These are phyloP conservation scores for Solea senegalensis DNA, from an alignment of 2,113 vertebrate species.

Conservation along the genomic window DNA sequence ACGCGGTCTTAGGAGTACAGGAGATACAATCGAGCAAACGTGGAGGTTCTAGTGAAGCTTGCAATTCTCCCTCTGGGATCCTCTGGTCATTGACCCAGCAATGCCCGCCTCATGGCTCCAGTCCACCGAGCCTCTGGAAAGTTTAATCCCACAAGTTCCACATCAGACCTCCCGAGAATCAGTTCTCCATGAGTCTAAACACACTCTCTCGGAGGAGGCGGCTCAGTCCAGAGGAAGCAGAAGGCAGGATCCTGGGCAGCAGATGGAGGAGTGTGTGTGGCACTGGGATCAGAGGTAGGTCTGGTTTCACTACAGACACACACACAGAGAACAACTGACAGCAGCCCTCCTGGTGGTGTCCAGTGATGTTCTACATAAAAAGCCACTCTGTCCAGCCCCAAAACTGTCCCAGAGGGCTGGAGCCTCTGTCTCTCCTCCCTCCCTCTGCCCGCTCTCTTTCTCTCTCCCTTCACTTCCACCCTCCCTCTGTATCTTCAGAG, in stretches of 20 bases:
- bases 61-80: conserved; percentile 20
- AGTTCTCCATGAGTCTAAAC: conserved; percentile 21
- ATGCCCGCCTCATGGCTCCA: conserved; percentile 20
- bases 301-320: conserved; percentile 70
- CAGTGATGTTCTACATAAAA: conserved; percentile 73
- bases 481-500: conserved; percentile 23
- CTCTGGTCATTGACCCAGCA: conserved; percentile 26
- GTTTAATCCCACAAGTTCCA: conserved; percentile 68
- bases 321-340: conserved; percentile 62
- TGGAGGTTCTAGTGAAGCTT: conserved; percentile 2
- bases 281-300: conserved; percentile 63
- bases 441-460: conserved; percentile 43
- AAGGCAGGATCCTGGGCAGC: conserved; percentile 56
- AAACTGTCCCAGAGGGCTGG: conserved; percentile 70
- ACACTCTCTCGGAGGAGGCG: conserved; percentile 15
- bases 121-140: conserved; percentile 38
- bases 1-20: conserved; percentile 10
- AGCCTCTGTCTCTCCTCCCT: conserved; percentile 64
- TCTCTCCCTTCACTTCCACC: conserved; percentile 21
- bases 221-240: conserved; percentile 30
- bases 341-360: conserved; percentile 57
- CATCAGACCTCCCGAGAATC: conserved; percentile 43
- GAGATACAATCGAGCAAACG: neutral
- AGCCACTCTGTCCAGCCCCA: conserved; percentile 70
- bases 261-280: conserved; percentile 61